Conservation (phyloP, 2,113 vertebrate species). For the Triplophysa tibetana region DNA sequence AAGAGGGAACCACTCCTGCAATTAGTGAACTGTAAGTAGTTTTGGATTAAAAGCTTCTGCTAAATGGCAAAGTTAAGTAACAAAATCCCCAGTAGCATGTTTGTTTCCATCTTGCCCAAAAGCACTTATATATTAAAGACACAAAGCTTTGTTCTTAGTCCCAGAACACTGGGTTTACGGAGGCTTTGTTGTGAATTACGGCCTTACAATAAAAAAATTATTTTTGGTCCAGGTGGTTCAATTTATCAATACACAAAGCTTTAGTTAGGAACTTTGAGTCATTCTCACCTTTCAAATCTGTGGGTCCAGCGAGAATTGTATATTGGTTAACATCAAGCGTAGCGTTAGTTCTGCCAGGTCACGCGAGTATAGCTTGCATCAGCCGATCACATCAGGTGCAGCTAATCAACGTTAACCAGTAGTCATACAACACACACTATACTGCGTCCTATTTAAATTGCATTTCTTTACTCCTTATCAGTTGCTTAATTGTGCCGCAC, state of each 20-base stretch:
- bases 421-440: no score
- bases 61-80: slow-evolving; percentile 39
- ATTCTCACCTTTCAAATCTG: no score
- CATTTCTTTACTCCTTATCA: no score
- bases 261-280: no score
- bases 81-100: slow-evolving; percentile 18
- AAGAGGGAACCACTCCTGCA: background rate
- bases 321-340: no score
- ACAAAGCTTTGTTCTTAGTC: slow-evolving; percentile 36
- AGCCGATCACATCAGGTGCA: no score
- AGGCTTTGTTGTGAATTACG: background rate
- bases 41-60: slow-evolving; percentile 36
- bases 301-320: no score
- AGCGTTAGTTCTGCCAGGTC: no score
- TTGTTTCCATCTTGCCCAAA: slow-evolving; percentile 1
- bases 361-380: no score
- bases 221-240: background rate
- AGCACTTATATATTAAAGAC: slow-evolving; percentile 11
- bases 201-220: background rate
- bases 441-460: no score
- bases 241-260: background rate
- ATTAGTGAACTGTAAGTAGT: slow-evolving; percentile 34
- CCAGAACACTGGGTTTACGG: slow-evolving; percentile 7
- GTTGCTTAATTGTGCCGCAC: no score
- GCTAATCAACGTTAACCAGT: no score